Base-by-base conservation (phyloP, 1,140 invertebrate genomes). In the Calosoma granatense region DNA sequence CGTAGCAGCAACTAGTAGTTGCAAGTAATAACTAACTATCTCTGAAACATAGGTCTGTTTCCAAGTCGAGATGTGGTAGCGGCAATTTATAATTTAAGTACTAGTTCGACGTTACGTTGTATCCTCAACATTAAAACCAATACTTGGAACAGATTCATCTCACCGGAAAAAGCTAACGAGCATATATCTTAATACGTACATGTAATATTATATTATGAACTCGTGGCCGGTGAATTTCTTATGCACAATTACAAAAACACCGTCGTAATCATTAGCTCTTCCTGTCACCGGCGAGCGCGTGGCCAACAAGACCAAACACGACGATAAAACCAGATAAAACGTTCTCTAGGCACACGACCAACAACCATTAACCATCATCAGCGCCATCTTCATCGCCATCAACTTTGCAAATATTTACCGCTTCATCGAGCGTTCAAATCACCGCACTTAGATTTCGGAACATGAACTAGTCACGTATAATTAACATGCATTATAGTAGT, bases 161-260 rank as follows among this genome's bases (percentile, higher is more conserved):
- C 4, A 47, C 41, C 41, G 41, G 41, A 47, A 47, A 47, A 47
- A 47, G 41, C 41, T 47, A 47, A 47, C 41, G 41, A 47, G 41
- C 41, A 17, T 47, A 47, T 47, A 47, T 47, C 15, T 47, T 47
- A 47, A 47, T 47, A 47, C 41, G 41, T 17, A 17, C 17, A 17
- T 47, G 17, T 47, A 47, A 6, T 47, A 47, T 47, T 47, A 30
- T 47, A 6, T 12, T 47, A 47, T 47, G 41, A 47, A 17, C 41
- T 47, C 41, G 41, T 47, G 41, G 41, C 6, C 15, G 15, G 41
- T 11, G 41, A 47, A 47, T 47, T 47, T 47, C 41, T 47, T 47
- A 47, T 47, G 41, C 41, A 47, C 41, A 17, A 17, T 6, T 36
- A 47, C 41, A 47, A 47, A 47, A 47, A 47, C 41, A 11, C 41